phyloP scores from a whole-genome alignment of 2,888 invertebrate genomes.

The Rhorus exstirpatorius region DNA sequence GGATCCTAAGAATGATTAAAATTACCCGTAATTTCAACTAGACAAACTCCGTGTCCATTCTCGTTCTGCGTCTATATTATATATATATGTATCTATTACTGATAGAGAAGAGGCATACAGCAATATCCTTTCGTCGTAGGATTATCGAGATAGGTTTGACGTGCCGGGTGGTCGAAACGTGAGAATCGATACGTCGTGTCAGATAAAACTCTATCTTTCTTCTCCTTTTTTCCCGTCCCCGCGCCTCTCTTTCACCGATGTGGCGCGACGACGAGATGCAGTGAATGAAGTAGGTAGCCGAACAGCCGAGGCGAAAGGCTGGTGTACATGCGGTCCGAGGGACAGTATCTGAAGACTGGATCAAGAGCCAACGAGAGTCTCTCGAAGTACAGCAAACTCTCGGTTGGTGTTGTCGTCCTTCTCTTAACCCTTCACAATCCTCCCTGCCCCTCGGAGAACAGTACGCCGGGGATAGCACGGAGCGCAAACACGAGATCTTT shows the following conservation, averaged over 20 bases:
- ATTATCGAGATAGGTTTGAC: conserved; percentile 71
- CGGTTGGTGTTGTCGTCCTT: conserved; percentile 31
- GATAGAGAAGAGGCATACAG: conserved; percentile 15
- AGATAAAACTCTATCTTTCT: conserved; percentile 71
- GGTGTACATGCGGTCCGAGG: conserved; percentile 52
- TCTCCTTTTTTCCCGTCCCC: conserved; percentile 16
- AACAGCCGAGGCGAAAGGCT: conserved; percentile 48
- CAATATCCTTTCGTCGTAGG: conserved; percentile 32
- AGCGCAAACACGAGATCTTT: conserved; percentile 54
- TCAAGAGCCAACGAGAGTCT: conserved; percentile 69
- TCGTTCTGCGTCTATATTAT: conserved; percentile 2
- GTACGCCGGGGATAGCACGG: neutral
- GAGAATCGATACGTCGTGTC: conserved; percentile 76
- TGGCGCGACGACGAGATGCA: conserved; percentile 41
- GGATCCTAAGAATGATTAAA: conserved; percentile 1
- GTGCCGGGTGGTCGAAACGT: conserved; percentile 66
- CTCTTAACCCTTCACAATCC: neutral
- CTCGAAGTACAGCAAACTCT: conserved; percentile 47
- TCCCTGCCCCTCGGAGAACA: neutral
- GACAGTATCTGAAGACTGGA: conserved; percentile 76
- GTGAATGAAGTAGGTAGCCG: conserved; percentile 72
- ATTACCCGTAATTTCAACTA: neutral
- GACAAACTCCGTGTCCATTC: neutral
- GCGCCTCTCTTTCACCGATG: conserved; percentile 34
- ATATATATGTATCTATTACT: too few relatives aligned